phyloP scores from a whole-genome alignment of 2,888 invertebrate species.

The Lithophane socia region DNA sequence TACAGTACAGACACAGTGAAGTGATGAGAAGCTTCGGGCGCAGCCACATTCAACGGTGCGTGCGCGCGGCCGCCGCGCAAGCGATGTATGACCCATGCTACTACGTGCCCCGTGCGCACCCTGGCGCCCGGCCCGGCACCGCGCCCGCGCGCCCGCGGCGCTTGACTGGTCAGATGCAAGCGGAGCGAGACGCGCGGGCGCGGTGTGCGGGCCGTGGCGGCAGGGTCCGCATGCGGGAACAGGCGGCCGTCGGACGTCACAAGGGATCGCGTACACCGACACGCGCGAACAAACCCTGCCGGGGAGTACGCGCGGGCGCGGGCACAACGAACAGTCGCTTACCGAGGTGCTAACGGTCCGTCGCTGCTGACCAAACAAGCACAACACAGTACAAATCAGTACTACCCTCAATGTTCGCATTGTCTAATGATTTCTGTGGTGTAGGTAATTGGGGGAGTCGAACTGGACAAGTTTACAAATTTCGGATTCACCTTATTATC shows the following conservation, averaged over 20 bases:
- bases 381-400: constrained; percentile 89
- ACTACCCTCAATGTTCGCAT: constrained; percentile 86
- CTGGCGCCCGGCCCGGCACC: constrained; percentile 66
- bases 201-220: constrained; percentile 57
- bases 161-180: constrained; percentile 49
- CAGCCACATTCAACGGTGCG: constrained; percentile 90
- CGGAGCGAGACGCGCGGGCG: constrained; percentile 50
- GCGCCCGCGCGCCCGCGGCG: constrained; percentile 53
- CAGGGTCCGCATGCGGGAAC: constrained; percentile 69
- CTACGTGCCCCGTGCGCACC: constrained; percentile 80
- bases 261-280: constrained; percentile 87
- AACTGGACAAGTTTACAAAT: constrained; percentile 69
- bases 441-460: constrained; percentile 70
- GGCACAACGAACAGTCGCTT: constrained; percentile 85
- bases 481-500: constrained; percentile 69
- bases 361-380: constrained; percentile 90
- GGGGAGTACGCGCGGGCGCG: constrained; percentile 82
- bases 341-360: constrained; percentile 90
- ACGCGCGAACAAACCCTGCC: constrained; percentile 82
- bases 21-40: constrained; percentile 90
- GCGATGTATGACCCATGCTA: constrained; percentile 90
- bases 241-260: constrained; percentile 88
- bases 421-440: constrained; percentile 76
- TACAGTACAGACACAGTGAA: constrained; percentile 90
- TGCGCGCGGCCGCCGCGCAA: constrained; percentile 90